Conservation (phyloP, 2,113 vertebrate species). For the Empidonax traillii region DNA sequence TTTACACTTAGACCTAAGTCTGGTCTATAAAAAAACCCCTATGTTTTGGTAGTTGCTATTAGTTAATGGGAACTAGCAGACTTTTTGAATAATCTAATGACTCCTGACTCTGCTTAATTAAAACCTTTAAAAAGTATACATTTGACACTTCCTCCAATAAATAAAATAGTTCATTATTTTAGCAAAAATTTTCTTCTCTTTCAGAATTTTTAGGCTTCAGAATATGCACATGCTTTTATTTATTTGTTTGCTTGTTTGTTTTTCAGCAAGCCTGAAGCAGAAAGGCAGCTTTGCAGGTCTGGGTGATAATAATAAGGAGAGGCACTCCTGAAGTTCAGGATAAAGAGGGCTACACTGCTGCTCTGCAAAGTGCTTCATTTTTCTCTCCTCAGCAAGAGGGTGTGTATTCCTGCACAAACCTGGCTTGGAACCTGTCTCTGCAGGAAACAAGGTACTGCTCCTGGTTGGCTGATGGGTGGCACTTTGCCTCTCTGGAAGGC, state of each 20-base stretch:
- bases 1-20: not conserved
- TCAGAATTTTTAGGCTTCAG: not conserved
- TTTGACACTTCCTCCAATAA: not conserved
- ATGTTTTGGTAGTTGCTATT: conserved; percentile 10
- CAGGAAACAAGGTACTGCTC: not conserved
- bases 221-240: not conserved
- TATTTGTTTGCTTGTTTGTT: not conserved
- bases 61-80: conserved; percentile 3
- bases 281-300: not conserved
- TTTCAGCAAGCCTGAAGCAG: not conserved
- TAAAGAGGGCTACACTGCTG: not conserved
- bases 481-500: not conserved
- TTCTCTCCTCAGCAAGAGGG: not conserved
- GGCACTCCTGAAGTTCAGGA: not conserved
- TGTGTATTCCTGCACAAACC: not conserved
- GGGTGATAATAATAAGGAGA: not conserved
- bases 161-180: not conserved
- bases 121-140: not conserved
- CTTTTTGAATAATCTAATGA: not conserved
- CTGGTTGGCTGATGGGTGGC: not conserved
- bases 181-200: not conserved
- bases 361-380: not conserved
- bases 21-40: not conserved
- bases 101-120: conserved; percentile 36
- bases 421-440: not conserved